Conservation (phyloP, 2,888 invertebrate genomes). For the Hypomecis punctinalis region DNA sequence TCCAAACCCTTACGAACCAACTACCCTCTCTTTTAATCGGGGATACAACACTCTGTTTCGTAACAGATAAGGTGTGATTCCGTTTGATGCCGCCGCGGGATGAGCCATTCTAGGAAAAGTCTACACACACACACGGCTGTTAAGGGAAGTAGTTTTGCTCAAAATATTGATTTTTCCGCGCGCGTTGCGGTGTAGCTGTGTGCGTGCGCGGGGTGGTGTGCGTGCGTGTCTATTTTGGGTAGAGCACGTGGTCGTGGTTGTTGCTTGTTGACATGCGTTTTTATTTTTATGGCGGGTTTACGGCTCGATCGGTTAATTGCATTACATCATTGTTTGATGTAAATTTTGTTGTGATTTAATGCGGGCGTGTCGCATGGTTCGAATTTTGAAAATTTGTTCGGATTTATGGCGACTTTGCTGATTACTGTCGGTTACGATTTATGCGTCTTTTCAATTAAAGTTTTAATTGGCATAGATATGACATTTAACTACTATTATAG, state of each 20-base stretch:
- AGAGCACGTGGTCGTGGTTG: slow-evolving; percentile 82
- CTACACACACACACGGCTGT: slow-evolving; percentile 69
- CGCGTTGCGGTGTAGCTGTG: slow-evolving; percentile 62
- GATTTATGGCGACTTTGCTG: too few species aligned
- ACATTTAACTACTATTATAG: too few species aligned
- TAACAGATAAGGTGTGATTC: slow-evolving; percentile 71
- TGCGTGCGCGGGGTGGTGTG: slow-evolving; percentile 56
- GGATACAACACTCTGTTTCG: slow-evolving; percentile 70
- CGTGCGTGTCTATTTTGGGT: slow-evolving; percentile 77
- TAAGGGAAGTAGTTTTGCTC: slow-evolving; percentile 84
- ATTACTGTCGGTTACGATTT: too few species aligned
- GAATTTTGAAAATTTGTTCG: too few species aligned
- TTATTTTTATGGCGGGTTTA: slow-evolving; percentile 76
- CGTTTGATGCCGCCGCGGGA: slow-evolving; percentile 47
- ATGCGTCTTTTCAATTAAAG: too few species aligned
- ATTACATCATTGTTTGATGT: slow-evolving; percentile 65
- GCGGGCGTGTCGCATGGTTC: slow-evolving; percentile 20
- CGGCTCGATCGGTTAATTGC: slow-evolving; percentile 70
- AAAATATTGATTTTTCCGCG: slow-evolving; percentile 85
- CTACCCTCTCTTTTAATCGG: slow-evolving; percentile 67
- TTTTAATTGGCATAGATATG: too few species aligned
- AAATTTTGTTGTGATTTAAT: slow-evolving; percentile 47
- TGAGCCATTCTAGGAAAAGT: slow-evolving; percentile 53
- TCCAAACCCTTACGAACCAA: slow-evolving; percentile 72
- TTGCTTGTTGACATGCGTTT: slow-evolving; percentile 83